Conservation (phyloP, 2,113 vertebrate genomes). For the Muscicapa adusta region DNA sequence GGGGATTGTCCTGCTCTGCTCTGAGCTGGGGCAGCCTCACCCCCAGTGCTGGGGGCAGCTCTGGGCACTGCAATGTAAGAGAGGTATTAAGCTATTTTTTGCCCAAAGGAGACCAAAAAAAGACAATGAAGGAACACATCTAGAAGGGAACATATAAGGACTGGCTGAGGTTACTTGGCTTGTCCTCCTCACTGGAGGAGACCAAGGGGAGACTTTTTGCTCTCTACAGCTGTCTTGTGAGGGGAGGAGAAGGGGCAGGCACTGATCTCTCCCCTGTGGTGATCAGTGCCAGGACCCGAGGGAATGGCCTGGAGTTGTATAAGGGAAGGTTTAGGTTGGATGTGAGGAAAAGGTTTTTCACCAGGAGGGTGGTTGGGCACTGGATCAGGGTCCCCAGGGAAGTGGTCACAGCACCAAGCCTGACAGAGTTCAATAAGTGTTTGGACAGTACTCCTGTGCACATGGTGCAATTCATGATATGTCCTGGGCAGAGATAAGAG, state of each 20-base stretch:
- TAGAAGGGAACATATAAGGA: neutral
- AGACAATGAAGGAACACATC: too few relatives aligned
- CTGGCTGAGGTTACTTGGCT: neutral
- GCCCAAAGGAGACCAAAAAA: too few relatives aligned
- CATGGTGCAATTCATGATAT: rapidly evolving
- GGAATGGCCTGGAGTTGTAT: neutral
- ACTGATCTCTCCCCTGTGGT: neutral
- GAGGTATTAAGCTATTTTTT: neutral
- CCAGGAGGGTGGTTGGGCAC: rapidly evolving
- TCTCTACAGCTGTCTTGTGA: neutral
- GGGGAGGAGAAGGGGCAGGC: neutral
- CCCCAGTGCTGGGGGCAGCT: rapidly evolving
- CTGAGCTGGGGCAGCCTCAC: rapidly evolving
- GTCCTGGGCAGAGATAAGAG: rapidly evolving
- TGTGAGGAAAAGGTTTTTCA: neutral
- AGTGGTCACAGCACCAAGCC: neutral
- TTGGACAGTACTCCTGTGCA: neutral
- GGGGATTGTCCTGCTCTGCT: neutral
- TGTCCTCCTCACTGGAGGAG: neutral
- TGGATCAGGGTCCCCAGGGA: neutral
- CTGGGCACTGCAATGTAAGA: rapidly evolving
- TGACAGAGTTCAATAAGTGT: rapidly evolving
- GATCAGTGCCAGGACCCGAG: neutral
- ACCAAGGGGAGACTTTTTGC: rapidly evolving
- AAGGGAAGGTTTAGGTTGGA: neutral